phyloP scores from a whole-genome alignment of 2,888 invertebrate species.

The Drosophila aldrichi region DNA sequence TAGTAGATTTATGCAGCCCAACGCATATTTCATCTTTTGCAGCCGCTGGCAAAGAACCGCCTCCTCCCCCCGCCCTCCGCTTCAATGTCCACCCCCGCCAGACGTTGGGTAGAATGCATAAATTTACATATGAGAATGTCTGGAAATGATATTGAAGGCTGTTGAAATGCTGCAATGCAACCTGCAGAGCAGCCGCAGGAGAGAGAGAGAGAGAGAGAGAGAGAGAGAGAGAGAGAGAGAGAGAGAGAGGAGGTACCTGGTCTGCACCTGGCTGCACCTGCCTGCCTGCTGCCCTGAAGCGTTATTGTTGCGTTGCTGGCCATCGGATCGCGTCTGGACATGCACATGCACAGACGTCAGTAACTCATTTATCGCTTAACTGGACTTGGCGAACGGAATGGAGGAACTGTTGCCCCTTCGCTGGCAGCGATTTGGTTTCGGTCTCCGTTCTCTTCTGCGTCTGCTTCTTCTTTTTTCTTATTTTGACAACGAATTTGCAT shows the following conservation, averaged over 20 bases:
- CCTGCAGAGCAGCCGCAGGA: slow-evolving; percentile 28
- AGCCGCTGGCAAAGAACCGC: slow-evolving; percentile 27
- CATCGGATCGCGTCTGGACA: slow-evolving; percentile 42
- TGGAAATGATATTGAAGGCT: slow-evolving; percentile 81
- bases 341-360: slow-evolving; percentile 77
- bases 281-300: slow-evolving; percentile 56
- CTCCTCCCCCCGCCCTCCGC: slow-evolving; percentile 7
- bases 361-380: slow-evolving; percentile 82
- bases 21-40: slow-evolving; percentile 76
- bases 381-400: slow-evolving; percentile 46
- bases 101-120: slow-evolving; percentile 50
- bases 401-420: slow-evolving; percentile 9
- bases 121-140: slow-evolving; percentile 82
- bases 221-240: slow-evolving; percentile 14
- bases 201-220: slow-evolving; percentile 5
- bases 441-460: slow-evolving; percentile 26
- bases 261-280: slow-evolving; percentile 54
- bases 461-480: slow-evolving; percentile 26
- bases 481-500: slow-evolving; percentile 84
- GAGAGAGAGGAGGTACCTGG: slow-evolving; percentile 5
- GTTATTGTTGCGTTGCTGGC: slow-evolving; percentile 30
- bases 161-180: slow-evolving; percentile 78
- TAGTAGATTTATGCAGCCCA: slow-evolving; percentile 77
- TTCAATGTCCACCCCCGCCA: slow-evolving; percentile 16
- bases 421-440: slow-evolving; percentile 33